Evolutionary conservation across 2,888 invertebrate species (phyloP).

Genomic region (Chrysina gloriosa): DNA sequence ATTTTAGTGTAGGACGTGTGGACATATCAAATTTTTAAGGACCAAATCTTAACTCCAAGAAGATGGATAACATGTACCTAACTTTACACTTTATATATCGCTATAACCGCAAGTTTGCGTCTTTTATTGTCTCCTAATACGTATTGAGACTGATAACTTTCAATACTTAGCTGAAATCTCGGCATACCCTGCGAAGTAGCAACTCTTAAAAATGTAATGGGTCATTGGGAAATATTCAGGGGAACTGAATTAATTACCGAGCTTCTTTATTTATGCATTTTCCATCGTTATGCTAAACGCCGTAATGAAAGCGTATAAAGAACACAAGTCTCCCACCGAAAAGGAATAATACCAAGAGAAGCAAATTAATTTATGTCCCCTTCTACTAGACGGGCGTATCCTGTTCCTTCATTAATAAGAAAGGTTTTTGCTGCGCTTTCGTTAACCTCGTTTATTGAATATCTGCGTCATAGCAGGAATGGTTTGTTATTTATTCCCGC

Average conservation of each 20-base stretch:
- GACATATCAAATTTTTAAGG: too few species aligned
- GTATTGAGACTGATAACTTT: neutral
- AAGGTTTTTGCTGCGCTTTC: neutral
- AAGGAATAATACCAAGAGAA: neutral
- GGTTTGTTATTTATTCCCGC: neutral
- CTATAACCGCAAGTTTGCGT: too few species aligned
- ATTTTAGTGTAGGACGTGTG: neutral
- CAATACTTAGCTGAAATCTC: too few species aligned
- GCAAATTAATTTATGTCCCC: constrained; percentile 35
- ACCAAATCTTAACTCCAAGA: too few species aligned
- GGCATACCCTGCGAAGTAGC: neutral
- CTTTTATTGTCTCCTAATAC: constrained; percentile 3
- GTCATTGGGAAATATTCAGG: constrained; percentile 11
- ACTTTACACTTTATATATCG: too few species aligned
- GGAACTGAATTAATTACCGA: constrained; percentile 24
- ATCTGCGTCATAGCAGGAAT: neutral
- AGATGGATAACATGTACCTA: too few species aligned
- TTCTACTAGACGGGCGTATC: neutral
- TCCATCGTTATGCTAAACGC: constrained; percentile 28
- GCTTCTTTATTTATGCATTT: constrained; percentile 31
- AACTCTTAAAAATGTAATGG: constrained; percentile 29
- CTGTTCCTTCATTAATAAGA: constrained; percentile 26
- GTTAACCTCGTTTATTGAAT: constrained; percentile 1
- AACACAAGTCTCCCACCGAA: neutral
- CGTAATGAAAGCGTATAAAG: constrained; percentile 19